phyloP scores from a whole-genome alignment of 1,140 invertebrate genomes.

The Habropoda laboriosa region DNA sequence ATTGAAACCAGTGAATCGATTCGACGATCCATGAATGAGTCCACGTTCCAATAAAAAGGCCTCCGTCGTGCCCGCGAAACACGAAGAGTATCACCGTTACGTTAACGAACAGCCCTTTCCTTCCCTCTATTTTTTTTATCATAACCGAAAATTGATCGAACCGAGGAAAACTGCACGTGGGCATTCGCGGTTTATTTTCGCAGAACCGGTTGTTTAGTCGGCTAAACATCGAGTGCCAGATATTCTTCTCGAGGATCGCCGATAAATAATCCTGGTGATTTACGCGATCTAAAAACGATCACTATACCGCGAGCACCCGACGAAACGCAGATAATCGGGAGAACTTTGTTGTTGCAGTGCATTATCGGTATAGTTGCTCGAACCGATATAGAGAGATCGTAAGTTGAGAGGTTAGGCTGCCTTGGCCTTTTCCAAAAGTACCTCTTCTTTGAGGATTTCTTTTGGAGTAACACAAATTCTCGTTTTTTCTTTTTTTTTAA shows the following conservation, averaged over 20 bases:
- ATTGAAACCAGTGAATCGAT: background rate
- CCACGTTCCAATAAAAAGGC: background rate
- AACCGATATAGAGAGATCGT: too few species aligned
- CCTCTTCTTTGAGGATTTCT: too few species aligned
- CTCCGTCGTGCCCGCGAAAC: conserved; percentile 8
- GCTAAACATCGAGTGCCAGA: conserved; percentile 29
- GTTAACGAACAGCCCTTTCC: background rate
- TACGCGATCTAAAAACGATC: conserved; percentile 14
- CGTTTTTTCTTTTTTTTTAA: too few species aligned
- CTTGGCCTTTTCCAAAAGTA: too few species aligned
- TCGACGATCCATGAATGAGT: background rate
- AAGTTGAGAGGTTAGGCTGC: too few species aligned
- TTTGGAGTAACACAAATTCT: too few species aligned
- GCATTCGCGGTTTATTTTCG: conserved; percentile 47
- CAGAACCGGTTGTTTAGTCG: background rate
- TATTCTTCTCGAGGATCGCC: conserved; percentile 5
- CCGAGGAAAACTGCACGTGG: conserved; percentile 24
- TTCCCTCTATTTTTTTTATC: conserved; percentile 27
- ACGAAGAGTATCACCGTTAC: conserved; percentile 5
- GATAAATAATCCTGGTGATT: conserved; percentile 42
- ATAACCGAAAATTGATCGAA: conserved; percentile 11
- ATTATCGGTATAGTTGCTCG: too few species aligned
- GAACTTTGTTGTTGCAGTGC: background rate
- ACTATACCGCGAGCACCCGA: background rate
- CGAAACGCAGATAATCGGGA: background rate